Conservation (phyloP, 2,888 invertebrate genomes). For the Campoplex nolae region DNA sequence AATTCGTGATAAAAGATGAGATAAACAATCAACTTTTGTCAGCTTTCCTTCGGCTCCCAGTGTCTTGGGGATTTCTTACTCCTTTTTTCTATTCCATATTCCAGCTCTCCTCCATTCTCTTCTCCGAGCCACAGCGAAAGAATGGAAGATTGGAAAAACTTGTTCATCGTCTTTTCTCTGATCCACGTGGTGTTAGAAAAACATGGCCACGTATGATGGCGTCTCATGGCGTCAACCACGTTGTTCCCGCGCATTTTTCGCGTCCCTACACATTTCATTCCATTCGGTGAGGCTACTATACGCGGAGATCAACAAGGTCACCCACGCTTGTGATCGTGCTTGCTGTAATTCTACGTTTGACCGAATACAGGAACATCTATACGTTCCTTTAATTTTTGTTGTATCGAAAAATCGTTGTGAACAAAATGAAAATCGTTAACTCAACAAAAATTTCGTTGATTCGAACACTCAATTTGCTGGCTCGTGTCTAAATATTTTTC, state of each 20-base stretch:
- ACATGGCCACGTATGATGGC: constrained; percentile 79
- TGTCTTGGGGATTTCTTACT: background rate
- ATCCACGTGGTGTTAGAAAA: constrained; percentile 78
- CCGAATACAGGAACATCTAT: background rate
- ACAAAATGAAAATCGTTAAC: no score
- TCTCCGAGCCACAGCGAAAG: background rate
- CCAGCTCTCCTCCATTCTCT: background rate
- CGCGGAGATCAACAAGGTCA: constrained; percentile 49
- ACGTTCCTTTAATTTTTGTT: no score
- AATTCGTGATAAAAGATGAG: background rate
- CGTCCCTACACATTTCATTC: constrained; percentile 48
- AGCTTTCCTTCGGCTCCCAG: background rate
- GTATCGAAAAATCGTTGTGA: no score
- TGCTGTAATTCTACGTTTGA: background rate
- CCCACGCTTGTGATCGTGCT: constrained; percentile 28
- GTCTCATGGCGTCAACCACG: constrained; percentile 73
- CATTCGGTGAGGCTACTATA: constrained; percentile 25
- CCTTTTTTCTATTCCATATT: background rate
- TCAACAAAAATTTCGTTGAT: no score
- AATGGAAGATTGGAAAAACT: background rate
- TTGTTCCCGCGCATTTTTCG: constrained; percentile 48
- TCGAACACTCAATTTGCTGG: no score
- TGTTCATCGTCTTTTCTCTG: constrained; percentile 32
- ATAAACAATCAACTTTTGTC: background rate
- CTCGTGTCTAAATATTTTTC: no score